These are phyloP conservation scores for Drosophila heteroneura DNA, from an alignment of 2,888 invertebrate species.

Conservation along the genomic window DNA sequence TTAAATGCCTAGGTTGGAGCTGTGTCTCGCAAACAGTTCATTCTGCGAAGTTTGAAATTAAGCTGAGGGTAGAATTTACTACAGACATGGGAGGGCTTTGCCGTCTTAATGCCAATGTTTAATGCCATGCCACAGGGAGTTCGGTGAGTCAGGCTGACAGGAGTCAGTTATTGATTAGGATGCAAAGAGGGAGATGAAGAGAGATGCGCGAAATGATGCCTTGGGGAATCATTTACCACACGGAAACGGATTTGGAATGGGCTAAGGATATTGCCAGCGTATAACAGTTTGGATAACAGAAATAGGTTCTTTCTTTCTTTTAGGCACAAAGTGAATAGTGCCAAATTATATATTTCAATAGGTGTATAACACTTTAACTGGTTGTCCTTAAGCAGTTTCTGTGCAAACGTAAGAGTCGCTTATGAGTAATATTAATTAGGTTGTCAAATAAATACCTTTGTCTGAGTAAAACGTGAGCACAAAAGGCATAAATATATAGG, in stretches of 20 bases:
- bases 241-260: background rate
- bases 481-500: too few relatives aligned
- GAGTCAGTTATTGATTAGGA: background rate
- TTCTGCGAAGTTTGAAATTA: background rate
- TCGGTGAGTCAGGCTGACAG: background rate
- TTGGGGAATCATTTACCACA: background rate
- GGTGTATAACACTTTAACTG: background rate
- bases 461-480: background rate
- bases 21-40: background rate
- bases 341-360: background rate
- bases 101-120: background rate
- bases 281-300: background rate
- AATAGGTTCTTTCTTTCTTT: background rate
- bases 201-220: background rate
- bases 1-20: background rate
- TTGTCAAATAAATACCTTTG: background rate
- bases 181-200: background rate
- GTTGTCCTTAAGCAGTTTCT: background rate
- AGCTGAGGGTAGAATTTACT: background rate
- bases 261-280: background rate
- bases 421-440: background rate
- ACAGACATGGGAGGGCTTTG: background rate
- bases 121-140: background rate
- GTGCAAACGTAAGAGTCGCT: background rate
- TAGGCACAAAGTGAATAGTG: too few relatives aligned